These are phyloP conservation scores for Strix uralensis DNA, from an alignment of 2,113 vertebrate species.

Conservation along the genomic window DNA sequence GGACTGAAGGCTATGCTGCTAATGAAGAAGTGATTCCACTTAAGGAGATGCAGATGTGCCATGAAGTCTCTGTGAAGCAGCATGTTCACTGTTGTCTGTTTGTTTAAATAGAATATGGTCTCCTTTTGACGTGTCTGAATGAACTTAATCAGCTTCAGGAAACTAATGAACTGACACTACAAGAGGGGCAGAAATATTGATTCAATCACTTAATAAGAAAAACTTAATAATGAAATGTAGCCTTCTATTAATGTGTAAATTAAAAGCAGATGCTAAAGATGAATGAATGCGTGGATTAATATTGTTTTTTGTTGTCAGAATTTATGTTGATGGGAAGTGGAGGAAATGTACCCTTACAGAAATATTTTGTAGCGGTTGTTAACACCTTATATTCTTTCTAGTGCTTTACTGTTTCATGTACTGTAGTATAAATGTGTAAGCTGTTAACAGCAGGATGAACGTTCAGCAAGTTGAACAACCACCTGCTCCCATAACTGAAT, in stretches of 20 bases:
- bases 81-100: background rate
- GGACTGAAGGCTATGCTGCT: background rate
- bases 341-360: conserved; percentile 74
- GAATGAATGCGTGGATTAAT: conserved; percentile 66
- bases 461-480: conserved; percentile 38
- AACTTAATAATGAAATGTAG: conserved; percentile 17
- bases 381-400: conserved; percentile 74
- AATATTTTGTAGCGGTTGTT: conserved; percentile 76
- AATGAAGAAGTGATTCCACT: background rate
- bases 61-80: background rate
- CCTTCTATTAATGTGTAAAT: conserved; percentile 54
- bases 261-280: conserved; percentile 69
- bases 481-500: conserved; percentile 63
- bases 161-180: background rate
- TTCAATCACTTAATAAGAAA: conserved; percentile 23
- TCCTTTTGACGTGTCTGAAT: background rate
- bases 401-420: conserved; percentile 36
- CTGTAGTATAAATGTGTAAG: conserved; percentile 65
- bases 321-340: conserved; percentile 74
- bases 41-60: conserved; percentile 43
- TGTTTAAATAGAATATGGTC: background rate
- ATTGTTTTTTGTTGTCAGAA: conserved; percentile 71
- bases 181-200: background rate
- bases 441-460: conserved; percentile 71
- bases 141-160: background rate